A percentile compares a stretch with the other conserved stretches of the same genome.
Evolutionary conservation across 92 coral and sea anemone genomes (phyloP).

Genomic region (Phenganax subtilis): DNA sequence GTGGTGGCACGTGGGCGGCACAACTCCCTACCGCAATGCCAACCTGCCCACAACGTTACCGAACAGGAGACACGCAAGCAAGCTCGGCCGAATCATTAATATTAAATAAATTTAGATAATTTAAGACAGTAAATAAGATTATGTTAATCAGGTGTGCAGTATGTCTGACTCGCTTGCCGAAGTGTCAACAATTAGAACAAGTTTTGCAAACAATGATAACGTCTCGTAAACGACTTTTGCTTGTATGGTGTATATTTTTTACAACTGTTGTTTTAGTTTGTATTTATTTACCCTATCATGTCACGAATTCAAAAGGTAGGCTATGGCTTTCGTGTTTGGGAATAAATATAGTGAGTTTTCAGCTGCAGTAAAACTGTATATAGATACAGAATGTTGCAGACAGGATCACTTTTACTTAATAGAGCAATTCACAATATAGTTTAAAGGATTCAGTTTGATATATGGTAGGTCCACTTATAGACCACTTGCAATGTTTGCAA

Average conservation of each 20-base stretch:
- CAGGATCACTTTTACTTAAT: too few species aligned
- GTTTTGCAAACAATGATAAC: not conserved
- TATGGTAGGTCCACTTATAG: too few species aligned
- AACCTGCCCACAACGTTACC: too few species aligned
- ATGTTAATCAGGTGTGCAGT: not conserved
- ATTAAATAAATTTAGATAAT: not conserved
- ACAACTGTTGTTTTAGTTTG: constrained; percentile 9
- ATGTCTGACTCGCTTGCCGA: not conserved
- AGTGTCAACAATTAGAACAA: not conserved
- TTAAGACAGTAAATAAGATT: not conserved
- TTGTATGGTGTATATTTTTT: constrained; percentile 3
- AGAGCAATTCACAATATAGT: too few species aligned
- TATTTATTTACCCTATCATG: constrained; percentile 18
- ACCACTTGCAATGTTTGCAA: too few species aligned
- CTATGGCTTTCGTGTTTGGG: not conserved
- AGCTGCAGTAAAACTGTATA: not conserved
- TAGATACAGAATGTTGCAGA: too few species aligned
- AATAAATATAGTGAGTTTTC: not conserved
- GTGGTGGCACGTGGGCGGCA: too few species aligned
- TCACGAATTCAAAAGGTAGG: constrained; percentile 15
- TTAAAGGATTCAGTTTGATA: too few species aligned
- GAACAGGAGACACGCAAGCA: too few species aligned
- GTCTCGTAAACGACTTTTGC: constrained; percentile 23
- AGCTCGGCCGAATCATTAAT: not conserved
- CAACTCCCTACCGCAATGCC: too few species aligned